Base-by-base conservation (phyloP, 2,888 invertebrate species). In the Drosophila siamana region DNA sequence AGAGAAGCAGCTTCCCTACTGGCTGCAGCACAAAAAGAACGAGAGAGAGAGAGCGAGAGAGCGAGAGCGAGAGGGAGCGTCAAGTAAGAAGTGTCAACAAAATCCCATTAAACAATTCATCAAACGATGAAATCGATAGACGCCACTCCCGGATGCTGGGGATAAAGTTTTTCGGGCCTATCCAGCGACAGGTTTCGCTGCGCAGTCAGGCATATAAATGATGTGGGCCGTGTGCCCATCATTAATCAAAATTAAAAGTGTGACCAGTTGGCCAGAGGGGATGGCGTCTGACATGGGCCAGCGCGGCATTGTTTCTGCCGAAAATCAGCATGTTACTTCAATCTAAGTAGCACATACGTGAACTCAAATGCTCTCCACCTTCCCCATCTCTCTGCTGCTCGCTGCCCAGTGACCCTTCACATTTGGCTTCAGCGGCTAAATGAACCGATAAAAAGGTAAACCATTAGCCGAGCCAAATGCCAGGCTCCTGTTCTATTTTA, bases 241-340 rank as follows among this genome's bases (percentile, higher is more conserved):
- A 83, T 83, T 83, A 81, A 83, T 83, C 83, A 83, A 83, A 83
- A 85, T 81, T 83, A 87, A 78, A 85, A 85, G 66, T 78, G 66
- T 81, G 74, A 72, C 78, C 73, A 71, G 69, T 69, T 56, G 69
- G 66, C 51, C 33, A 9, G 43, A n/a, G 44, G 41, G 22, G 4
- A 16, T 7, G 28, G n/a, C 6, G 26, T n/a, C 8, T 15, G 36
- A 38, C 36, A 15, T n/a, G 4, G 8, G n/a, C 16, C 33, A 15
- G 44, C 19, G n/a, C n/a, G 36, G 36, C 43, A 61, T 46, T 61
- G 44, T 30, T 60, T 38, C 30, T 22, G 22, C 4, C 30, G 11
- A 47, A 28, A 22, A 47, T 55, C 38, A 55, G 47, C 55, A 30
- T 55, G 26, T 7, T 33, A 22, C 41, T 43, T 44, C 19, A 33